These are phyloP conservation scores for Diachrysia chrysitis DNA, from an alignment of 2,888 invertebrate species.

Conservation along the genomic window DNA sequence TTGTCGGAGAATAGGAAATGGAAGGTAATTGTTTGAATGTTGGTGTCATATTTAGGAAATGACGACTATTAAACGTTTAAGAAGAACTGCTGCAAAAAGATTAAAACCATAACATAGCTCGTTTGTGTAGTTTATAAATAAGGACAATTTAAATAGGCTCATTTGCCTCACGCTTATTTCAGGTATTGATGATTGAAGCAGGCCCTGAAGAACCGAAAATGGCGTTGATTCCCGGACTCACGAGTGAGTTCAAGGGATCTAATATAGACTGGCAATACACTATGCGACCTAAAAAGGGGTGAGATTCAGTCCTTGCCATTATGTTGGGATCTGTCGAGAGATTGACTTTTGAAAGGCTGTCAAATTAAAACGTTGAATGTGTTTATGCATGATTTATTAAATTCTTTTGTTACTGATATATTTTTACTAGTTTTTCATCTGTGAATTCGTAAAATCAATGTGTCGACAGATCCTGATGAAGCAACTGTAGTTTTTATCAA, in stretches of 20 bases:
- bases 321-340: constrained; percentile 54
- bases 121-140: too few species aligned
- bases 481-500: constrained; percentile 64
- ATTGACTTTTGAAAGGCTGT: constrained; percentile 31
- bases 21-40: constrained; percentile 70
- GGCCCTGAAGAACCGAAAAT: constrained; percentile 84
- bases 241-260: constrained; percentile 83
- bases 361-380: background rate
- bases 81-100: too few species aligned
- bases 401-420: background rate
- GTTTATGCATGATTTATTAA: background rate
- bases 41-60: background rate
- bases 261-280: constrained; percentile 81
- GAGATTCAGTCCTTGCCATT: constrained; percentile 48
- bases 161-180: background rate
- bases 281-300: constrained; percentile 85
- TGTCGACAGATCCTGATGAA: constrained; percentile 48
- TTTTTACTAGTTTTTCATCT: background rate
- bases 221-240: constrained; percentile 81
- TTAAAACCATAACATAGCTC: too few species aligned
- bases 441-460: constrained; percentile 32
- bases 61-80: background rate
- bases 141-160: background rate
- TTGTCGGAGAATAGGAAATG: constrained; percentile 83
- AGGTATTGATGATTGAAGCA: constrained; percentile 82